Base-by-base conservation (phyloP, 2,797 vertebrate species). In the Falco columbarius region DNA sequence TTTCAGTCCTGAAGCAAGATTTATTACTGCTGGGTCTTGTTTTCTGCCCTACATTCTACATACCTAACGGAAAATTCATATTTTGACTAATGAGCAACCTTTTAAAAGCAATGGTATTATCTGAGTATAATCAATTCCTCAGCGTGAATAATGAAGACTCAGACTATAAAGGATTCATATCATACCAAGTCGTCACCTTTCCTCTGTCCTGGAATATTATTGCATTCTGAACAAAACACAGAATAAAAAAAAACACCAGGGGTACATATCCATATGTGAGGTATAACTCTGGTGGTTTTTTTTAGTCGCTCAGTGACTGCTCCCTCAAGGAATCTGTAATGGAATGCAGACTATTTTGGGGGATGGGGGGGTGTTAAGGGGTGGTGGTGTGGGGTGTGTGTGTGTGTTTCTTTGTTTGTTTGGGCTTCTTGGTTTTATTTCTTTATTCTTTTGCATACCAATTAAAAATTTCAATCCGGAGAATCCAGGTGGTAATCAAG, bases 401-500 rank as follows among this genome's bases (percentile, higher is more conserved):
- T 6, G 13, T 87, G 62, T 30, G 5, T 2, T 12, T 12, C 34
- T n/a, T 11, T 29, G 4, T 24, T 58, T 17, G 7, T 27, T 76
- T 68, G 22, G 36, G 6, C 26, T 15, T 18, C 13, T 59, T 59
- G 55, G 18, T n/a, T 10, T 22, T 17, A 6, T 51, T 52, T 66
- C 22, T 14, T 32, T 62, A 65, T 80, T 86, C 5, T 84, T 80
- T 89, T 91, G 9, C 27, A 73, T 95, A 74, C n/a, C 73, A 84
- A 44, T 97, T 93, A 88, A 90, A 82, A 89, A 63, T 73, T 70
- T 86, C 14, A 90, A 56, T 87, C 61, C 77, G 71, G n/a, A 81
- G 65, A 97, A 83, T 96, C 42, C 73, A 97, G 74, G 71, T 93
- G 38, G 84, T 82, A 97, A 95, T 96, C 92, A 97, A 88, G 79